Conservation (phyloP, 1,140 invertebrate species). For the Anadara kagoshimensis region DNA sequence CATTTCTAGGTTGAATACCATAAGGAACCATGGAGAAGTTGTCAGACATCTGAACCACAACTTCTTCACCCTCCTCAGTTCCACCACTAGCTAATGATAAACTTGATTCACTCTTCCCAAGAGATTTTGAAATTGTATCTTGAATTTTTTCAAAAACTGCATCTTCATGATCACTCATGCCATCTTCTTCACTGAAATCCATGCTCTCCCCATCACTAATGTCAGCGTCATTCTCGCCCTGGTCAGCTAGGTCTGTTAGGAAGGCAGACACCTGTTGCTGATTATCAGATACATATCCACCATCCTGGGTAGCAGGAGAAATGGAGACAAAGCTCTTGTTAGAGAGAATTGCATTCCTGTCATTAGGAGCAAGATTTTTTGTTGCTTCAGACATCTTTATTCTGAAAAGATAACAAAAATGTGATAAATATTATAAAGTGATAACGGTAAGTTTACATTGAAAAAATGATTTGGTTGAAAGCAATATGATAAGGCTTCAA, state of each 20-base stretch:
- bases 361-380: not conserved
- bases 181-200: constrained; percentile 20
- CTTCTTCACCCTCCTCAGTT: constrained; percentile 10
- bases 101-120: constrained; percentile 35
- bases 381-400: not conserved
- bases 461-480: too few relatives aligned
- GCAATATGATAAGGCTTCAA: too few relatives aligned
- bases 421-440: too few relatives aligned
- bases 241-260: constrained; percentile 22
- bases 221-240: constrained; percentile 40
- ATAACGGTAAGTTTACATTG: too few relatives aligned
- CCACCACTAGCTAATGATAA: not conserved
- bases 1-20: constrained; percentile 61
- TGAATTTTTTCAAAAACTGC: constrained; percentile 58
- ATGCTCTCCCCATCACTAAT: constrained; percentile 32
- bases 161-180: constrained; percentile 38
- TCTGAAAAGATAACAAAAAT: too few relatives aligned
- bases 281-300: not conserved
- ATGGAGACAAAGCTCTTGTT: not conserved
- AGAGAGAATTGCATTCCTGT: not conserved
- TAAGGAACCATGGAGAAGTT: constrained; percentile 60
- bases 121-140: constrained; percentile 40
- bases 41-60: constrained; percentile 36
- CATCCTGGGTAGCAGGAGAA: not conserved
- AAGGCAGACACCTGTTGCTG: not conserved